Conservation (phyloP, 2,113 vertebrate species). For the Lepus americanus region DNA sequence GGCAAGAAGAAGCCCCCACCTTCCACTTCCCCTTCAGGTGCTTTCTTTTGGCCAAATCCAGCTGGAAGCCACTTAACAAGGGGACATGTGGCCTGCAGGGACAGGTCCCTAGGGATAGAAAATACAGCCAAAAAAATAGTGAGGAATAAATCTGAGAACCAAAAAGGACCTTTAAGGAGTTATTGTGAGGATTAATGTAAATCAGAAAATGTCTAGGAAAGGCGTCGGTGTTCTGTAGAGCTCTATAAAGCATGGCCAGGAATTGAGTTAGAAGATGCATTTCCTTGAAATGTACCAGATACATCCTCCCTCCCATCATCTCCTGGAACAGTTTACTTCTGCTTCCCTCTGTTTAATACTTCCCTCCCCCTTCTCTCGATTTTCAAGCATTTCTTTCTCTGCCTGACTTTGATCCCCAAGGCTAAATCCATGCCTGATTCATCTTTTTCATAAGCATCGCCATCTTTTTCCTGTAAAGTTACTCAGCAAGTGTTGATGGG, state of each 20-base stretch:
- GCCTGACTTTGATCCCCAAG: background rate
- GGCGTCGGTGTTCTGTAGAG: background rate
- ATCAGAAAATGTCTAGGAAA: background rate
- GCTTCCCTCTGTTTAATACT: background rate
- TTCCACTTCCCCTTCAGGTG: background rate
- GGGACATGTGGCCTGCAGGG: accelerated
- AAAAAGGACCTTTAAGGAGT: background rate
- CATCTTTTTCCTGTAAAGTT: background rate
- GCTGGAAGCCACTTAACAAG: background rate
- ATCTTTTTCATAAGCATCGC: background rate
- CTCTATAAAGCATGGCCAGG: background rate
- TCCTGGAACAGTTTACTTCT: background rate
- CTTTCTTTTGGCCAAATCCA: background rate
- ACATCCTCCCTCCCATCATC: background rate
- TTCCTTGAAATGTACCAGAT: background rate
- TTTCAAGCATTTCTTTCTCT: background rate
- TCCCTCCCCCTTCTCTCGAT: background rate
- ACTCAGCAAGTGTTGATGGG: background rate
- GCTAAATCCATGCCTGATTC: background rate
- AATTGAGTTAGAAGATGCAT: background rate
- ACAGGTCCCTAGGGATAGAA: background rate
- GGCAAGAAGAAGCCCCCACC: background rate
- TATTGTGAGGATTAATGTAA: background rate
- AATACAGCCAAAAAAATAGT: background rate
- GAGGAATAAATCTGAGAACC: background rate